phyloP scores from a whole-genome alignment of 2,888 invertebrate genomes.

The Drosophila mayaguana region DNA sequence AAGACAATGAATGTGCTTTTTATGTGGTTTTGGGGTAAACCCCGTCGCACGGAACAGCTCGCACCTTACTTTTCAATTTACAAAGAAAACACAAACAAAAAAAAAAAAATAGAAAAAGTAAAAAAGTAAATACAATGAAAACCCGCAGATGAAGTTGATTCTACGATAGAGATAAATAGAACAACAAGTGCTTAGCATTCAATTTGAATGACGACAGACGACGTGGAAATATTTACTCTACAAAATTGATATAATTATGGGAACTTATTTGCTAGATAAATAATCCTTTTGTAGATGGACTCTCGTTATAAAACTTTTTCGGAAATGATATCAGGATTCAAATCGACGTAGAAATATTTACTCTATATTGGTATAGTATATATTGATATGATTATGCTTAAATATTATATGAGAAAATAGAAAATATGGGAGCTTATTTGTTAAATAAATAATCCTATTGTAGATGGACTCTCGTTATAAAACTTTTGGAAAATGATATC shows the following conservation, averaged over 20 bases:
- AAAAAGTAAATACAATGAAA: neutral
- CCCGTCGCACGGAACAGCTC: neutral
- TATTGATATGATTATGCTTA: neutral
- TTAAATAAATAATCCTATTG: too few species aligned
- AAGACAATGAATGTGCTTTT: slow-evolving; percentile 20
- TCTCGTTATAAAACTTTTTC: too few species aligned
- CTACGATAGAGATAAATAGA: neutral
- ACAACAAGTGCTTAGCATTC: neutral
- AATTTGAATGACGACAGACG: neutral
- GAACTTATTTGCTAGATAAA: too few species aligned
- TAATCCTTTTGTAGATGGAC: too few species aligned
- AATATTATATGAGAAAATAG: too few species aligned
- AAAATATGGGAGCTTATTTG: too few species aligned
- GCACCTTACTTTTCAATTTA: neutral
- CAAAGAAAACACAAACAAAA: neutral
- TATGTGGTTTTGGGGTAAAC: neutral
- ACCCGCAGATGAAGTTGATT: neutral
- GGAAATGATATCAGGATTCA: too few species aligned
- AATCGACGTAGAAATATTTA: neutral
- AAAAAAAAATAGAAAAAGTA: neutral
- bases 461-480: too few species aligned
- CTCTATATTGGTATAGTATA: too few species aligned
- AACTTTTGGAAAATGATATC: too few species aligned
- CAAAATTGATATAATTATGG: neutral
- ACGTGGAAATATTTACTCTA: neutral